A percentile compares a stretch with the other conserved stretches of the same genome.
Evolutionary conservation across 2,797 vertebrate genomes (phyloP).

Genomic region (Potorous gilbertii): DNA sequence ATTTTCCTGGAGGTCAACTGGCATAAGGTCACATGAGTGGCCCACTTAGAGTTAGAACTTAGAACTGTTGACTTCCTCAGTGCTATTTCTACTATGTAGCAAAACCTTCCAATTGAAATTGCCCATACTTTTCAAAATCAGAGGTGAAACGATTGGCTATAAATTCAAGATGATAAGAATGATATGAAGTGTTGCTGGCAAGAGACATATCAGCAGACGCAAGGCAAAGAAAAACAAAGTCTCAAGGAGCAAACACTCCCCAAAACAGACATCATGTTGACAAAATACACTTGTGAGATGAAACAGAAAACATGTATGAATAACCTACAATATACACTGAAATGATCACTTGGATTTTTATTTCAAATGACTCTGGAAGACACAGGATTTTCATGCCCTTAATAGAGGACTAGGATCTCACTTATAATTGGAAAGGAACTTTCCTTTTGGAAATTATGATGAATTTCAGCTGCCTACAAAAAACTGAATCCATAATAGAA

Average conservation of each 20-base stretch:
- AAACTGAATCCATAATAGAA: constrained; percentile 20
- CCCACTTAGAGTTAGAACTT: background rate
- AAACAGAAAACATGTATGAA: background rate
- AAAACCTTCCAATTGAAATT: no score
- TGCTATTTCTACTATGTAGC: no score
- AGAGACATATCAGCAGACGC: background rate
- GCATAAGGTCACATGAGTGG: background rate
- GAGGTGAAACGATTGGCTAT: constrained; percentile 28
- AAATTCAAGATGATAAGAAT: background rate
- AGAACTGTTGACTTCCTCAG: background rate
- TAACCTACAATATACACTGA: background rate
- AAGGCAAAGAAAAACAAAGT: background rate
- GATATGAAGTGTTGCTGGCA: background rate
- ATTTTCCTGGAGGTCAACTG: background rate
- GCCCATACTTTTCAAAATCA: background rate
- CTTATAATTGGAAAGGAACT: constrained; percentile 56
- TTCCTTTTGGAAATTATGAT: constrained; percentile 58
- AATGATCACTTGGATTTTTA: constrained; percentile 16
- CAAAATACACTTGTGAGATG: background rate
- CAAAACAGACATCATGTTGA: background rate
- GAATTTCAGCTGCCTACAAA: background rate
- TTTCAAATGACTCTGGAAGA: constrained; percentile 19
- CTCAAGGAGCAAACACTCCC: background rate
- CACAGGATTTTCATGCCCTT: background rate
- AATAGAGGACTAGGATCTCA: constrained; percentile 9